These are phyloP conservation scores for Drosophila bocqueti DNA, from an alignment of 1,140 invertebrate species.

Conservation along the genomic window DNA sequence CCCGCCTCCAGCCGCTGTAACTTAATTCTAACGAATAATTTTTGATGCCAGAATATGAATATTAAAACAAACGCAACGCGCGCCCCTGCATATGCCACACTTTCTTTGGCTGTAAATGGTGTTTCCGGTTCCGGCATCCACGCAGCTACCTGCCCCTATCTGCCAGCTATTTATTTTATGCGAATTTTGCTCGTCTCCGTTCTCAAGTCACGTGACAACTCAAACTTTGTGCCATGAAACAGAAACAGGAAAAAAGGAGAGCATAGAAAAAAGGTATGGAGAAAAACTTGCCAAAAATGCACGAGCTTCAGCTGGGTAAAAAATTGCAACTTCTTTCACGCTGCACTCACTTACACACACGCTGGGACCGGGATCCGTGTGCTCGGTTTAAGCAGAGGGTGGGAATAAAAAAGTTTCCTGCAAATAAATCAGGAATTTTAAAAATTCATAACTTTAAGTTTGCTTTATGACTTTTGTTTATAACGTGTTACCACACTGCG, in stretches of 20 bases:
- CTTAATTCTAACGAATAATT: conserved; percentile 80
- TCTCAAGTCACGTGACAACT: conserved; percentile 70
- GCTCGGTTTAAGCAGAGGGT: conserved; percentile 10
- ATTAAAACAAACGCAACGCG: conserved; percentile 74
- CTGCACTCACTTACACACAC: conserved; percentile 26
- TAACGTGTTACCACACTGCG: conserved; percentile 61
- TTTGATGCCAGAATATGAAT: conserved; percentile 81
- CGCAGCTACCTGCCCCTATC: conserved; percentile 43
- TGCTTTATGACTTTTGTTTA: conserved; percentile 78
- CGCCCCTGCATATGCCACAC: conserved; percentile 52
- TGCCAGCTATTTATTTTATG: conserved; percentile 57
- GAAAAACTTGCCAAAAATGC: conserved; percentile 58
- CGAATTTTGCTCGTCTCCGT: conserved; percentile 57
- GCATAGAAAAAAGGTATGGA: conserved; percentile 28
- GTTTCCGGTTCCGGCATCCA: conserved; percentile 57
- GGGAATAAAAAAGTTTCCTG: conserved; percentile 57
- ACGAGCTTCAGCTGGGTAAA: conserved; percentile 22
- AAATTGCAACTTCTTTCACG: conserved; percentile 47
- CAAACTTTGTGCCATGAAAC: conserved; percentile 46
- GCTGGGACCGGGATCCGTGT: conserved; percentile 9
- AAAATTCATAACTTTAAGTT: conserved; percentile 82
- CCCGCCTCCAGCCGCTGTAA: conserved; percentile 32
- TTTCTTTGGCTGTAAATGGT: conserved; percentile 59
- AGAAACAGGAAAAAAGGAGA: conserved; percentile 7
- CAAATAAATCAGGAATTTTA: conserved; percentile 81